These are phyloP conservation scores for Bufotes viridis DNA, from an alignment of 2,797 vertebrate species.

Conservation along the genomic window DNA sequence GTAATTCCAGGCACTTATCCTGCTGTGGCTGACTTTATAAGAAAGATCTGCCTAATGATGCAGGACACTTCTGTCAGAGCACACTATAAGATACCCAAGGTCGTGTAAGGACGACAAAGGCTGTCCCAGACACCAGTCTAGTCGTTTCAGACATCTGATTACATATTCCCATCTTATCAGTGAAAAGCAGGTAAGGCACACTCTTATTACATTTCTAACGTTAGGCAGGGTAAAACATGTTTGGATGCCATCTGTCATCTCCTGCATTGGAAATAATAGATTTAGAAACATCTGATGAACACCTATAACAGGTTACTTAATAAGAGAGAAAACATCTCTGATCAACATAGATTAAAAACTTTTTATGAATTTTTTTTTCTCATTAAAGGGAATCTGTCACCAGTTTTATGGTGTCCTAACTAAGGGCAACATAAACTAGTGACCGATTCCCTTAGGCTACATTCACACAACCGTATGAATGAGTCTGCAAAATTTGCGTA, in stretches of 20 bases:
- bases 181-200: conserved; percentile 36
- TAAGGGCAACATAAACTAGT: too few relatives aligned
- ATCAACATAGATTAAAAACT: not conserved
- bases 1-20: not conserved
- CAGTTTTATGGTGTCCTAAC: too few relatives aligned
- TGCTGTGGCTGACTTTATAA: conserved; percentile 10
- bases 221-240: conserved; percentile 31
- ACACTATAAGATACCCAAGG: conserved; percentile 51
- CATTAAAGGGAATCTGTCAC: not conserved
- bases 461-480: too few relatives aligned
- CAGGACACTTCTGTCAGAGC: conserved; percentile 15
- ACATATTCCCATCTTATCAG: conserved; percentile 45
- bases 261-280: conserved; percentile 20
- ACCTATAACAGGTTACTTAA: not conserved
- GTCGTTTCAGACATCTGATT: conserved; percentile 31
- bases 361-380: not conserved
- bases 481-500: too few relatives aligned
- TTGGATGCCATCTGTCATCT: conserved; percentile 37
- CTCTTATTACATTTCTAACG: conserved; percentile 25
- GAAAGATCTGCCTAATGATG: conserved; percentile 41
- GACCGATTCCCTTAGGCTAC: too few relatives aligned
- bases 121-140: conserved; percentile 38
- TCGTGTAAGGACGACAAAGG: conserved; percentile 49
- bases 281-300: conserved; percentile 18
- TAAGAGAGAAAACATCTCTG: not conserved